Evolutionary conservation across 2,888 invertebrate genomes (phyloP).

Genomic region (Melieria omissa): DNA sequence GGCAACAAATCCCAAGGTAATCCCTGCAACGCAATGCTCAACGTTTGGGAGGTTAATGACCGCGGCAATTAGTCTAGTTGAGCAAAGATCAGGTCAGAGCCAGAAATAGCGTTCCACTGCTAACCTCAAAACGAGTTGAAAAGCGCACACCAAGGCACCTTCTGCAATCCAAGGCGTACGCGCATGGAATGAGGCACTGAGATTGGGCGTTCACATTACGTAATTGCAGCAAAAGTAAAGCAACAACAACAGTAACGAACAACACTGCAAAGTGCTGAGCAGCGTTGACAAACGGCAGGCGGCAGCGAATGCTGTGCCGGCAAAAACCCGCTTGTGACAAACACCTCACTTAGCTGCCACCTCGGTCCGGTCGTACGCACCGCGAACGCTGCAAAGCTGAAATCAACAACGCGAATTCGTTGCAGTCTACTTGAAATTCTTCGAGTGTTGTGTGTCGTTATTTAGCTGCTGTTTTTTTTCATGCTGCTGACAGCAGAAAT

Average conservation of each 20-base stretch:
- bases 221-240: slow-evolving; percentile 11
- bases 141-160: too few species aligned
- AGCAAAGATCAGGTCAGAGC: too few species aligned
- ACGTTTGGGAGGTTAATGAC: too few species aligned
- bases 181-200: slow-evolving; percentile 20
- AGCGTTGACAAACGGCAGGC: not conserved
- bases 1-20: too few species aligned
- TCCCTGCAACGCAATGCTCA: too few species aligned
- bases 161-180: not conserved
- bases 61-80: too few species aligned
- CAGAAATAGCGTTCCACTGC: too few species aligned
- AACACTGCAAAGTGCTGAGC: not conserved
- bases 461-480: not conserved
- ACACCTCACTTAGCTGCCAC: not conserved
- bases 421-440: not conserved
- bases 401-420: not conserved
- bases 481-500: slow-evolving; percentile 22
- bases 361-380: not conserved
- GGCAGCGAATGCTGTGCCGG: not conserved
- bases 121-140: too few species aligned
- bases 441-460: not conserved
- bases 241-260: not conserved
- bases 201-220: slow-evolving; percentile 29
- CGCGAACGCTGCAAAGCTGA: not conserved
- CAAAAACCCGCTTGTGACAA: not conserved